phyloP scores from a whole-genome alignment of 2,888 invertebrate genomes.

The Ferrisia virgata region DNA sequence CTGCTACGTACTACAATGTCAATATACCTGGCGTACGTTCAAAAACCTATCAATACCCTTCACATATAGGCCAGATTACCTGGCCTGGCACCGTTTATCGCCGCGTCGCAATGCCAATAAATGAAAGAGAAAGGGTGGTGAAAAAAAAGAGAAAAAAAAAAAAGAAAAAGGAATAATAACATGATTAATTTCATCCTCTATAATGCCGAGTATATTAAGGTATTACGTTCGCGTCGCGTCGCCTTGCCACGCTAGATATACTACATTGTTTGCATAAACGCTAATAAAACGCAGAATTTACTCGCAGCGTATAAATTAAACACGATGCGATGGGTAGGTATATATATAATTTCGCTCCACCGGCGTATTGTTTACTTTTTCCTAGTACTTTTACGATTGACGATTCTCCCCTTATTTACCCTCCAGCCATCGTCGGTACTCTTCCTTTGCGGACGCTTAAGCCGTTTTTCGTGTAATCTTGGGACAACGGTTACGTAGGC shows the following conservation, averaged over 20 bases:
- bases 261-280: conserved; percentile 8
- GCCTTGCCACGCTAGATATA: too few relatives aligned
- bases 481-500: neutral
- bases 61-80: neutral
- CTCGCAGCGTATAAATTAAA: neutral
- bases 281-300: conserved; percentile 9
- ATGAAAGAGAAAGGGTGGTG: neutral
- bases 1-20: too few relatives aligned
- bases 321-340: neutral
- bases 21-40: neutral
- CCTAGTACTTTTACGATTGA: neutral
- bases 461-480: conserved; percentile 5
- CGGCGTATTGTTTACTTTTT: neutral
- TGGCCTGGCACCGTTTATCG: neutral
- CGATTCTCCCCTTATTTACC: neutral
- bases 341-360: neutral
- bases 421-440: neutral
- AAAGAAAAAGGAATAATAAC: neutral
- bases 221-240: conserved; percentile 2
- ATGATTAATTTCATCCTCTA: neutral
- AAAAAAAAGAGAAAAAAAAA: neutral
- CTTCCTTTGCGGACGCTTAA: neutral
- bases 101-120: neutral
- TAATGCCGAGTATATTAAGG: conserved; percentile 8
- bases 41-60: neutral